Evolutionary conservation across 2,888 invertebrate species (phyloP).

Genomic region (Lobophora halterata): DNA sequence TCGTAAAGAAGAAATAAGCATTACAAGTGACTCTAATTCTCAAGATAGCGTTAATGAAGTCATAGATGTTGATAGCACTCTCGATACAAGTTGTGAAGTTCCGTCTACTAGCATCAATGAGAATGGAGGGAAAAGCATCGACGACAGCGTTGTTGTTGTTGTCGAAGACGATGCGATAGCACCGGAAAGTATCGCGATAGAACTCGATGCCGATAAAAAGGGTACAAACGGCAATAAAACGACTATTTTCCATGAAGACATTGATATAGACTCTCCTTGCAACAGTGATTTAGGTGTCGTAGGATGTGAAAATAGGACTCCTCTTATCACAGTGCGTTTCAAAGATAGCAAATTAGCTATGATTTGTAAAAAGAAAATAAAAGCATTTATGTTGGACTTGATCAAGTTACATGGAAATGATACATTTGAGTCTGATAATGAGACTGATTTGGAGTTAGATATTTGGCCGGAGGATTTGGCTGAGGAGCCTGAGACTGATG

Average conservation of each 20-base stretch:
- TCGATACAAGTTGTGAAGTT: conserved; percentile 34
- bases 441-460: conserved; percentile 63
- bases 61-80: conserved; percentile 40
- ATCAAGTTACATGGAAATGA: conserved; percentile 57
- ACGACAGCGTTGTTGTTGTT: conserved; percentile 32
- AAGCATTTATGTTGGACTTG: conserved; percentile 67
- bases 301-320: conserved; percentile 65
- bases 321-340: conserved; percentile 69
- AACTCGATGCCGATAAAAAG: conserved; percentile 35
- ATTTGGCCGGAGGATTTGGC: conserved; percentile 66
- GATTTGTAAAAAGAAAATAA: conserved; percentile 67
- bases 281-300: conserved; percentile 58
- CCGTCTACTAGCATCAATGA: conserved; percentile 30
- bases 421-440: conserved; percentile 45
- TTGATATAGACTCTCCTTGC: conserved; percentile 59
- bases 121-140: conserved; percentile 70
- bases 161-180: conserved; percentile 32
- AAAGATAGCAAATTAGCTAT: conserved; percentile 64
- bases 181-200: conserved; percentile 26
- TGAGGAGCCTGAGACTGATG: conserved; percentile 34
- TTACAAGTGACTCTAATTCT: conserved; percentile 28
- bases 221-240: conserved; percentile 39
- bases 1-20: conserved; percentile 40
- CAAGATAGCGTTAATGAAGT: conserved; percentile 40
- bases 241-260: conserved; percentile 58